phyloP scores from a whole-genome alignment of 2,797 vertebrate genomes.

The Passerculus sandwichensis region DNA sequence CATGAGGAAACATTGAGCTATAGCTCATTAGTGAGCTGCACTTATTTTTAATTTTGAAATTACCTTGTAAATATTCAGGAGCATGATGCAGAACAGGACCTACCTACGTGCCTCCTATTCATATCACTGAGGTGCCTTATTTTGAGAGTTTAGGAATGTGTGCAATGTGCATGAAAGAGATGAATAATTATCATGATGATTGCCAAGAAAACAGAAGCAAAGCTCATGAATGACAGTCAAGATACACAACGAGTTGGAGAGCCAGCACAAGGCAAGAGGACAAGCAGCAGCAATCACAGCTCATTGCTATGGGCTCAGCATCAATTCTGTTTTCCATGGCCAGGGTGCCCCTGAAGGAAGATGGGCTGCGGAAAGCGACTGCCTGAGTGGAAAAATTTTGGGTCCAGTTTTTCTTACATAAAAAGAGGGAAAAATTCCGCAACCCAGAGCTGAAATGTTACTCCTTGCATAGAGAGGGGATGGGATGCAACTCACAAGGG shows the following conservation, averaged over 20 bases:
- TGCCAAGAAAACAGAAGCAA: not conserved
- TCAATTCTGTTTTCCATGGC: not conserved
- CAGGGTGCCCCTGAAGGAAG: not conserved
- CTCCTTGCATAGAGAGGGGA: not conserved
- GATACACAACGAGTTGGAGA: not conserved
- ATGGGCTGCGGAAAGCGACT: not conserved
- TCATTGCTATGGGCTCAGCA: not conserved
- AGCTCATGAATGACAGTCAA: not conserved
- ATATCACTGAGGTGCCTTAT: not conserved
- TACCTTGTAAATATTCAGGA: conserved; percentile 12
- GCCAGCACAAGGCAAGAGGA: not conserved
- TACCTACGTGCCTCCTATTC: not conserved
- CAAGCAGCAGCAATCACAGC: not conserved
- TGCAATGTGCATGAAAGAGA: not conserved
- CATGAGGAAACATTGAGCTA: not conserved
- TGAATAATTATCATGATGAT: not conserved
- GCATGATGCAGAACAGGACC: not conserved
- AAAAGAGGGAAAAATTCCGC: not conserved
- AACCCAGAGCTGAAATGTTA: not conserved
- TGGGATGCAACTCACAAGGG: not conserved
- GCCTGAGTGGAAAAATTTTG: not conserved
- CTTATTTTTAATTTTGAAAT: not conserved
- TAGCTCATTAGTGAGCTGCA: not conserved
- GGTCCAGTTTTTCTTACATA: not conserved
- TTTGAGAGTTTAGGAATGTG: not conserved